These are phyloP conservation scores for Siniperca obscura DNA, from an alignment of 2,797 vertebrate genomes.

Conservation along the genomic window DNA sequence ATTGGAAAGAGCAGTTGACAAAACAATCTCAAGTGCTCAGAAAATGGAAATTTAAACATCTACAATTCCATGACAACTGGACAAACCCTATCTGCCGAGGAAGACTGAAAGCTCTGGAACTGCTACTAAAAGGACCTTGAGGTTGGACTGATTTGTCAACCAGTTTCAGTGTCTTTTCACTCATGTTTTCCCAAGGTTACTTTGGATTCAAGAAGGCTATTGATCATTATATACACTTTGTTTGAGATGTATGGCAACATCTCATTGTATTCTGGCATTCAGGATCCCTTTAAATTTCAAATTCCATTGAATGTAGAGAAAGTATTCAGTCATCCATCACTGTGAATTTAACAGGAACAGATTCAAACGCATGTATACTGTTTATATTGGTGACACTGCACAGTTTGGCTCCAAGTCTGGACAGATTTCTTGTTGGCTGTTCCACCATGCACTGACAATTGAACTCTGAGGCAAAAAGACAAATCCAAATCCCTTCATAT, in stretches of 20 bases:
- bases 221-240: conserved; percentile 3
- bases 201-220: conserved; percentile 2
- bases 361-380: not conserved
- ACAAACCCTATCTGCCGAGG: not conserved
- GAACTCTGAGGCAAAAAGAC: conserved; percentile 4
- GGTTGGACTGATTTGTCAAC: conserved; percentile 18
- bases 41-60: conserved; percentile 6
- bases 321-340: conserved; percentile 23
- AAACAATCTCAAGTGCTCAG: conserved; percentile 7
- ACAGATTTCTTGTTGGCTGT: too few relatives aligned
- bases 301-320: conserved; percentile 19
- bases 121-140: not conserved
- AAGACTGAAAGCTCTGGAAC: not conserved
- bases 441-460: not conserved
- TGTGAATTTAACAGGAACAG: conserved; percentile 32
- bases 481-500: not conserved
- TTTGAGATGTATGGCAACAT: conserved; percentile 6
- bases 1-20: not conserved
- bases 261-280: not conserved
- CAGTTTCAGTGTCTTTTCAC: conserved; percentile 2
- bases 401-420: too few relatives aligned
- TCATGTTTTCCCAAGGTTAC: not conserved
- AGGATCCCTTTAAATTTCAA: conserved; percentile 6
- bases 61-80: not conserved
- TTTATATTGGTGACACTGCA: not conserved